Evolutionary conservation across 2,888 invertebrate genomes (phyloP), one percentile per base, ranked within the genome.

Genomic region (Standfussiana lucernea): DNA sequence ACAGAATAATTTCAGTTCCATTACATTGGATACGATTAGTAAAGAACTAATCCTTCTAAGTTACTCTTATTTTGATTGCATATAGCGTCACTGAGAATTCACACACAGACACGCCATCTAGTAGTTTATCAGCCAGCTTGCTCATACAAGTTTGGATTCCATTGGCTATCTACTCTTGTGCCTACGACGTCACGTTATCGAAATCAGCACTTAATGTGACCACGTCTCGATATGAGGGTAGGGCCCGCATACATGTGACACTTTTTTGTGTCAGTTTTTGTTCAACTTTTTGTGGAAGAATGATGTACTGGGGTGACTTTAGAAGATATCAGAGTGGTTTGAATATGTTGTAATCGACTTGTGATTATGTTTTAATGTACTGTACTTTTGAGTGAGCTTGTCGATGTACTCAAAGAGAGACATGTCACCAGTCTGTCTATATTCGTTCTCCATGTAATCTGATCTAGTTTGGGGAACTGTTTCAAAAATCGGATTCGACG

Each of bases 211-310:
- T 53, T 84, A 75, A 77, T 68, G 78, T 72, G 59, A 15, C 73
- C 82, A 78, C 75, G 73, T 72, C 77, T 75, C 79, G 71, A 72
- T 81, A 79, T 77, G 84, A 79, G 84, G 83, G 82, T 75, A 86
- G 75, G 66, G 59, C 90, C 90, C 89, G 88, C 85, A 90, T 89
- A 64, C 68, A 18, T 73, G 86, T 76, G 82, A 85, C 75, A 76
- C 50, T 80, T 86, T 82, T 85, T 79, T 84, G 53, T 73, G 18
- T 10, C n/a, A 66, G 21, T 65, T 68, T 75, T 78, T 80, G 71
- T 64, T 59, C n/a, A 69, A 53, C 56, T 85, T 86, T 81, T 85
- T 80, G 47, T 79, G 18, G 15, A 4, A 74, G 18, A 66, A 40
- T 77, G n/a, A 83, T 75, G 32, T 47, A 45, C 37, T 72, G 50